Evolutionary conservation across 2,113 vertebrate genomes (phyloP), one percentile per base, ranked within the genome.

Genomic region (Mesoclemmys tuberculata): DNA sequence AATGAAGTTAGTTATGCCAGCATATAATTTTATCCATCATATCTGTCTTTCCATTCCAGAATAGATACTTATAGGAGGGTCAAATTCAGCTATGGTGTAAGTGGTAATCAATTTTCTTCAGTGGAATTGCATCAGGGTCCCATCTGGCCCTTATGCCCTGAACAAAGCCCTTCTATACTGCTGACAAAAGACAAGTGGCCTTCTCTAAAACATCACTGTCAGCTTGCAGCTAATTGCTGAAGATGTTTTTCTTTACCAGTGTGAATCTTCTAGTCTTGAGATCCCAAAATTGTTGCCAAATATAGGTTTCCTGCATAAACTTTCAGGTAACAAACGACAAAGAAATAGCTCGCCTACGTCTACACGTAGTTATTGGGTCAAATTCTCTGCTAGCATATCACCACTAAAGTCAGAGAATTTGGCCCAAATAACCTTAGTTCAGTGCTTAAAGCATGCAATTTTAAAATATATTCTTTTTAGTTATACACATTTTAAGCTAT

Each of bases 161-260:
- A 6, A 2, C 22, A 8, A 26, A 31, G 79, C n/a, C 44, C 71
- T 64, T 31, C n/a, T 31, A 4, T 0, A 0, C 46, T 79, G 64
- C 54, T 87, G 29, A 80, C 35, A 58, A 35, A 31, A 71, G 55
- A 77, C 1, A 8, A 19, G 54, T 49, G 44, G 31, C 44, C n/a
- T n/a, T 5, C 64, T 87, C 48, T 29, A 78, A 49, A 78, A 10
- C 51, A 46, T 46, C 51, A 22, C 61, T 27, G 58, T 16, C 14
- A 74, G 41, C 77, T 64, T 26, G n/a, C 80, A 48, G 41, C 29
- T 78, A 22, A 12, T 0, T 54, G 31, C 5, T 64, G 10, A 41
- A 26, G 51, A 48, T 26, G 6, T 0, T 1, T 52, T 52, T 1
- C 1, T 58, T 44, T 35, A 13, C 11, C 48, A 56, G 35, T 4